Evolutionary conservation across 2,888 invertebrate species (phyloP).

Genomic region (Hofmannophila pseudospretella): DNA sequence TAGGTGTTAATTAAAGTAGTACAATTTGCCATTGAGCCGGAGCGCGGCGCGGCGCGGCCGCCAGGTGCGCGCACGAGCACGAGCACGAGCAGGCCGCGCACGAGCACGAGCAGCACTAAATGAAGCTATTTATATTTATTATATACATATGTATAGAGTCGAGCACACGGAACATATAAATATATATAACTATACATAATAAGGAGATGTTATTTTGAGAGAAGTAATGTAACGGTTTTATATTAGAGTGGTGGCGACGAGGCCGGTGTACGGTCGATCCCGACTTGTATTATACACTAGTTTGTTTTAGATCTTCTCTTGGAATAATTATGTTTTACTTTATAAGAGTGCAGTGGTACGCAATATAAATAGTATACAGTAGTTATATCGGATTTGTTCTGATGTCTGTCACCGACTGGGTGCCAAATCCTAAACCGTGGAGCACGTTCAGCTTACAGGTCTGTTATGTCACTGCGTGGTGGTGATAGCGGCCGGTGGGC

Average conservation of each 20-base stretch:
- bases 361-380: too few relatives aligned
- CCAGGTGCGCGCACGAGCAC: constrained; percentile 16
- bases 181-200: constrained; percentile 10
- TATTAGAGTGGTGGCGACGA: constrained; percentile 29
- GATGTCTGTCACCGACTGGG: too few relatives aligned
- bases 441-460: too few relatives aligned
- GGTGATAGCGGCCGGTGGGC: too few relatives aligned
- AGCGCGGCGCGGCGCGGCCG: constrained; percentile 32
- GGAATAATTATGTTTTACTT: too few relatives aligned
- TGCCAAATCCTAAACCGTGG: too few relatives aligned
- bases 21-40: constrained; percentile 34
- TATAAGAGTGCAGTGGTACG: too few relatives aligned
- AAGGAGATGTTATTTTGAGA: constrained; percentile 24
- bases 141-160: constrained; percentile 20
- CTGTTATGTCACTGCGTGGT: too few relatives aligned
- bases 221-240: constrained; percentile 21
- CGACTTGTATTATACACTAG: constrained; percentile 6
- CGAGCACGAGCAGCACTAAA: constrained; percentile 20
- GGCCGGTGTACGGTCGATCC: constrained; percentile 18
- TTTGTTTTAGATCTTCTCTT: neutral
- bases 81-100: constrained; percentile 5
- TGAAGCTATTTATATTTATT: constrained; percentile 11
- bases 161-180: constrained; percentile 16
- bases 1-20: constrained; percentile 47
- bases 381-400: too few relatives aligned